Base-by-base conservation (phyloP, 2,888 invertebrate species). In the Noctua comes region DNA sequence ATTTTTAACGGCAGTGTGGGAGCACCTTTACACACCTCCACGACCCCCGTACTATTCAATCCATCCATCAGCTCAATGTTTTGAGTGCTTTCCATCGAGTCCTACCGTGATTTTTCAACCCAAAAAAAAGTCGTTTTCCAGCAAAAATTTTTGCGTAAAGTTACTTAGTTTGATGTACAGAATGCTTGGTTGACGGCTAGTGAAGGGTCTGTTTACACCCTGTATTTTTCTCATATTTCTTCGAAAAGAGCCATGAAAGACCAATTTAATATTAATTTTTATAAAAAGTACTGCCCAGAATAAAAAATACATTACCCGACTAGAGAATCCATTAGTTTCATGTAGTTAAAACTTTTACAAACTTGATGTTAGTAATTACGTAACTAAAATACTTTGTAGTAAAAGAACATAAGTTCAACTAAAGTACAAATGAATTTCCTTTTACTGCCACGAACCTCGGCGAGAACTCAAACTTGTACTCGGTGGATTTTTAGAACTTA, bases 381-480 rank as follows among this genome's bases (percentile, higher is more conserved):
- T 73, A 73, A 76, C 64, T 80, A 64, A 68, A 79, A 70, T 84
- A 83, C 80, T 84, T 80, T 62, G 75, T 76, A 68, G 68, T 21
- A 57, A 64, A 76, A 76, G 73, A 65, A 76, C 76, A 73, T 73
- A 24, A 73, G 73, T 73, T 76, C 54, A 31, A 71, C 65, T 62
- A 68, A 84, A 73, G 65, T 68, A 79, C 73, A 82, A 79, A 85
- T 82, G 79, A 78, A 85, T 79, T 82, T 82, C 57, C 72, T 82
- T 76, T 76, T 68, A 76, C 71, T 72, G 62, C 82, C 36, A 40
- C n/a, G 73, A 85, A 85, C 76, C 76, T 76, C 76, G 51, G 65
- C 24, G 54, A 57, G 71, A 82, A 79, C 76, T 82, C n/a, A 68
- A 82, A 85, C 73, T 74, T 6, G 62, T 43, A 72, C 68, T 57